A percentile compares a stretch with the other conserved stretches of the same genome.
Evolutionary conservation across 2,797 vertebrate species (phyloP).

Genomic region (Falco berigora): DNA sequence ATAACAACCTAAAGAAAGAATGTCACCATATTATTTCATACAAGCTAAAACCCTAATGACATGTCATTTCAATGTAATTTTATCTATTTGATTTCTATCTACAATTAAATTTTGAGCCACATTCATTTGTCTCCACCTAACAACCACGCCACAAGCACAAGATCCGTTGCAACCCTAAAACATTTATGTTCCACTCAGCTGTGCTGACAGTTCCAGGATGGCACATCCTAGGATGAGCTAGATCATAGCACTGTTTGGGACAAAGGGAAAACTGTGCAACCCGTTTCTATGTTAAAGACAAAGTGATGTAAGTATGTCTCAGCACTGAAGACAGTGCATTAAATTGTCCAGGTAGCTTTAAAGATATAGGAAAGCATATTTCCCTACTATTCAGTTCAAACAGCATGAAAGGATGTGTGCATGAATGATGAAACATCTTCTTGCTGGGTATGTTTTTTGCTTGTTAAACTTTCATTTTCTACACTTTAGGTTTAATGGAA

Average conservation of each 20-base stretch:
- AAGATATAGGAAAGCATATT: neutral
- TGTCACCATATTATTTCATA: neutral
- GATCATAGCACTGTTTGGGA: neutral
- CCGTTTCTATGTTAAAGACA: neutral
- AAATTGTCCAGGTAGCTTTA: neutral
- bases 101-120: neutral
- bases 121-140: neutral
- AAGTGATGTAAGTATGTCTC: neutral
- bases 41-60: neutral
- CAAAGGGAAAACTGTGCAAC: neutral
- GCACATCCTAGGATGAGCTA: neutral
- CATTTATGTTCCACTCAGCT: neutral
- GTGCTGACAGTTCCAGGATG: neutral
- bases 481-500: neutral
- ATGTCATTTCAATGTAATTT: neutral
- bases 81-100: neutral
- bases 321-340: neutral
- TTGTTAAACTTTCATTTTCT: constrained; percentile 5
- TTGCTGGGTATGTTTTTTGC: neutral
- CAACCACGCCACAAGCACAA: neutral
- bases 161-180: neutral
- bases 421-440: neutral
- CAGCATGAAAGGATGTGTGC: neutral
- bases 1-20: neutral
- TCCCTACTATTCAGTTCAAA: neutral